These are phyloP conservation scores for Daubentonia madagascariensis DNA, from an alignment of 2,113 vertebrate species.

Conservation along the genomic window DNA sequence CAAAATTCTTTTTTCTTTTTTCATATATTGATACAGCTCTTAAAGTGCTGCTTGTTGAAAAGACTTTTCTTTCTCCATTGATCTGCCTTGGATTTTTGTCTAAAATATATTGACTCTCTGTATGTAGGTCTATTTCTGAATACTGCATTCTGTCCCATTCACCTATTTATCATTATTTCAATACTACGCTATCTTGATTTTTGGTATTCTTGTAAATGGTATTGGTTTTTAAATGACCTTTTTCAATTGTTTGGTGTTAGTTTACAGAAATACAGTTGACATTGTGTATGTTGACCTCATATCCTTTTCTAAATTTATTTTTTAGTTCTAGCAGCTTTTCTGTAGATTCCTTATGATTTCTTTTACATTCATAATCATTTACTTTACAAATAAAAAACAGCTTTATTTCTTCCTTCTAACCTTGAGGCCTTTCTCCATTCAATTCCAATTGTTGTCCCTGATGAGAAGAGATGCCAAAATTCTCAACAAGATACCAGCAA, in stretches of 20 bases:
- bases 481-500: background rate
- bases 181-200: background rate
- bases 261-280: background rate
- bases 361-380: background rate
- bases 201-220: background rate
- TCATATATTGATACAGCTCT: background rate
- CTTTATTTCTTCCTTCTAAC: slow-evolving; percentile 17
- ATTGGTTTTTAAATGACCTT: background rate
- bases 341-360: background rate
- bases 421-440: background rate
- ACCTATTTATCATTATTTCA: background rate
- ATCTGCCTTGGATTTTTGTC: background rate
- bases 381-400: background rate
- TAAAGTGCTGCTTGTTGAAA: background rate
- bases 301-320: background rate
- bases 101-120: background rate
- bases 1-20: background rate
- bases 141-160: background rate
- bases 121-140: background rate
- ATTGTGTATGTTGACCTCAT: background rate
- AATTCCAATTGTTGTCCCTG: background rate
- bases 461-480: background rate
- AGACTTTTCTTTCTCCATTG: background rate
- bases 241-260: background rate
- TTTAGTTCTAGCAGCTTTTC: background rate